Evolutionary conservation across 2,888 invertebrate genomes (phyloP).

Genomic region (Pandemis corylana): DNA sequence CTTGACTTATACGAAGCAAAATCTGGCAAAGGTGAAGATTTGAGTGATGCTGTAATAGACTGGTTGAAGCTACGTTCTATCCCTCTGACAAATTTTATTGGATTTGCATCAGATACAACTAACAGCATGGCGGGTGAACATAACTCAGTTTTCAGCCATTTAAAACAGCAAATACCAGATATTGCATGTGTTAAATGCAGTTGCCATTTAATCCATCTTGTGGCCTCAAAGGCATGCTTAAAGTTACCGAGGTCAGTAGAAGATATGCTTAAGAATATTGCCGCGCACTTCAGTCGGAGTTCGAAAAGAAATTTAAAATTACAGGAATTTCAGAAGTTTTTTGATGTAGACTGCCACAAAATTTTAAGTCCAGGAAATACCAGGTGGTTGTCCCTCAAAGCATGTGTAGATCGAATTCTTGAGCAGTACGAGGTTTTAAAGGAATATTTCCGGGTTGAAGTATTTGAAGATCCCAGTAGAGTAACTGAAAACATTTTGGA

Average conservation of each 20-base stretch:
- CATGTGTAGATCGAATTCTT: constrained; percentile 40
- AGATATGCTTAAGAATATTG: constrained; percentile 53
- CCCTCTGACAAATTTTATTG: constrained; percentile 55
- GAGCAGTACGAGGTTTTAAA: constrained; percentile 41
- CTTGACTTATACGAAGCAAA: constrained; percentile 44
- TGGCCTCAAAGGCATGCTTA: constrained; percentile 55
- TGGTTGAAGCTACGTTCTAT: constrained; percentile 43
- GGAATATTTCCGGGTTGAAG: constrained; percentile 40
- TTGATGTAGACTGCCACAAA: constrained; percentile 37
- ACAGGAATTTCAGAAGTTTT: constrained; percentile 42
- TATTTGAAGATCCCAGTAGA: constrained; percentile 44
- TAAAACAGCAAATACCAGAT: constrained; percentile 46
- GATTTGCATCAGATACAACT: constrained; percentile 55
- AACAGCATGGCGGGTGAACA: constrained; percentile 56
- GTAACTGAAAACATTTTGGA: constrained; percentile 37
- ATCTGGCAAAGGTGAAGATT: constrained; percentile 46
- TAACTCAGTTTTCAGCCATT: constrained; percentile 53
- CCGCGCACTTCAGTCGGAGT: constrained; percentile 43
- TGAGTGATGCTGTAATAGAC: constrained; percentile 34
- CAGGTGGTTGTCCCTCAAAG: constrained; percentile 44
- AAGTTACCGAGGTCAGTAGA: constrained; percentile 54
- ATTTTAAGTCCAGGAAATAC: constrained; percentile 44
- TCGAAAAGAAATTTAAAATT: constrained; percentile 33
- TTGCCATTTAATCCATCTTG: constrained; percentile 58
- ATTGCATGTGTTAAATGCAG: constrained; percentile 56